Conservation (phyloP, 2,113 vertebrate species). For the Osmerus eperlanus region DNA sequence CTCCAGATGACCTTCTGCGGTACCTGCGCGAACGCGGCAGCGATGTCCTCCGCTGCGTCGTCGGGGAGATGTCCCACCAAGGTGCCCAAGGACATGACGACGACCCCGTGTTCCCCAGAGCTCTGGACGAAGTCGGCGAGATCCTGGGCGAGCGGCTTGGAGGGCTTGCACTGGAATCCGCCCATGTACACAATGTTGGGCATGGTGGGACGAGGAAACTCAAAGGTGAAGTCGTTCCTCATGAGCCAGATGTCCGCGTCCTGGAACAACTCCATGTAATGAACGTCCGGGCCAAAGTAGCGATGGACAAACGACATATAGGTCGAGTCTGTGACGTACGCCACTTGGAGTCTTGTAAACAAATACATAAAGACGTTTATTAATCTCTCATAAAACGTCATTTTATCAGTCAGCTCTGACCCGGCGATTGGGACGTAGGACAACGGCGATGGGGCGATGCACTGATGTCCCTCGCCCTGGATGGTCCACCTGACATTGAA, state of each 20-base stretch:
- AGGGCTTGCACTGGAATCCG: conserved; percentile 64
- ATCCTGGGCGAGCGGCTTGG: conserved; percentile 52
- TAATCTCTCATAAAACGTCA: conserved; percentile 46
- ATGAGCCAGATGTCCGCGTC: conserved; percentile 62
- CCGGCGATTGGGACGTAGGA: conserved; percentile 45
- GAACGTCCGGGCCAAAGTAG: conserved; percentile 44
- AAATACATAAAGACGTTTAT: conserved; percentile 34
- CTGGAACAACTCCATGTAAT: conserved; percentile 64
- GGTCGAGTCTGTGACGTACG: conserved; percentile 19
- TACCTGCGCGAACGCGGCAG: conserved; percentile 54
- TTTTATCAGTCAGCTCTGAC: conserved; percentile 48
- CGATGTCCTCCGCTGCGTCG: conserved; percentile 50
- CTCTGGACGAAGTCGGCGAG: conserved; percentile 56
- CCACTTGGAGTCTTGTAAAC: conserved; percentile 14
- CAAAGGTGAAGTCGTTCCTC: conserved; percentile 62
- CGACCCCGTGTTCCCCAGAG: conserved; percentile 55
- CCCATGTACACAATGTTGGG: conserved; percentile 61
- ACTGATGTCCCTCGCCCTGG: conserved; percentile 40
- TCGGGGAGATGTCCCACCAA: conserved; percentile 53
- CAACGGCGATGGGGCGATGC: conserved; percentile 50
- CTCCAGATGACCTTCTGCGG: conserved; percentile 62
- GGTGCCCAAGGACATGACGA: conserved; percentile 59
- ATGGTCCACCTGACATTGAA: conserved; percentile 54
- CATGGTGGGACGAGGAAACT: conserved; percentile 61
- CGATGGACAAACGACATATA: conserved; percentile 52